Conservation (phyloP, 1,140 invertebrate genomes). For the Planococcus citri region DNA sequence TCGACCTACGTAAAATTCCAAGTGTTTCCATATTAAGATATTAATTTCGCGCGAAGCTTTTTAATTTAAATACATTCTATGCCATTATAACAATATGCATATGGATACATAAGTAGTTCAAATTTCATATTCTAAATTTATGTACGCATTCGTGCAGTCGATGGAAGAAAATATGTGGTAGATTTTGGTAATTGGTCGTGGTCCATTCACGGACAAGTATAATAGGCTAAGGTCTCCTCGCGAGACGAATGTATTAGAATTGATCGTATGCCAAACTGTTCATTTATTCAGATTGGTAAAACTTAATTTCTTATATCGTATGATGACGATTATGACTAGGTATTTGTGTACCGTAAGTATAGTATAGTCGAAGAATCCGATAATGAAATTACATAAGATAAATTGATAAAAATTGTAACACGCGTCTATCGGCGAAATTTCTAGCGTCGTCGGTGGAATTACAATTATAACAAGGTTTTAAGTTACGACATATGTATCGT, state of each 20-base stretch:
- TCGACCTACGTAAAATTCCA: too few species aligned
- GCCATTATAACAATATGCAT: too few species aligned
- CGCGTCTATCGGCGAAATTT: constrained; percentile 5
- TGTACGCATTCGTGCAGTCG: too few species aligned
- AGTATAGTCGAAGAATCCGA: neutral
- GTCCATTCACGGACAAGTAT: neutral
- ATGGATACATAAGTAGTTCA: too few species aligned
- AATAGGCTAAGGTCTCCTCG: neutral
- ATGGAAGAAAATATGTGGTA: too few species aligned
- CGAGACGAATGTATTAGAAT: neutral
- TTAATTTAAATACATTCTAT: too few species aligned
- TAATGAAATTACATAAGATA: neutral
- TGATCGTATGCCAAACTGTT: neutral
- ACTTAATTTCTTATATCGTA: neutral
- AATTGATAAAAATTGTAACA: constrained; percentile 4
- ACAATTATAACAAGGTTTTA: constrained; percentile 1
- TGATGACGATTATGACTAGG: neutral
- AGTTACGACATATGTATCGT: neutral
- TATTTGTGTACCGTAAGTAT: too few species aligned
- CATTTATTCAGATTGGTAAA: neutral
- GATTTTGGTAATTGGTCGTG: neutral
- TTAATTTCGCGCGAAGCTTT: too few species aligned
- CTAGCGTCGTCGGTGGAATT: neutral
- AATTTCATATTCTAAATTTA: too few species aligned
- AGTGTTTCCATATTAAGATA: too few species aligned